A percentile compares a stretch with the other conserved stretches of the same genome.
Conservation (phyloP, 1,140 invertebrate genomes). For the Ylistrum balloti region DNA sequence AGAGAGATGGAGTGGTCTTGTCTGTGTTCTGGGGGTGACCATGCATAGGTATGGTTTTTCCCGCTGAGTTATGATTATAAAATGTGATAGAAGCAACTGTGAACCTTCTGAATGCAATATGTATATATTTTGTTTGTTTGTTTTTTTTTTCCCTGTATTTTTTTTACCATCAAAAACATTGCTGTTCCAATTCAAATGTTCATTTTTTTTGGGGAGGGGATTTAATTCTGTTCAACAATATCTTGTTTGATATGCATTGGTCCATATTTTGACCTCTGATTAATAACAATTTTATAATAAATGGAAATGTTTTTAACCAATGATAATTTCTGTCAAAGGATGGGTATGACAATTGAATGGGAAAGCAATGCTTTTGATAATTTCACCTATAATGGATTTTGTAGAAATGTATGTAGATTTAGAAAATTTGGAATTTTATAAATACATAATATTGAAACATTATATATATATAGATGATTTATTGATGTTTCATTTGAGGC, state of each 20-base stretch:
- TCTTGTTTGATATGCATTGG: not conserved
- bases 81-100: slow-evolving; percentile 38
- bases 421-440: not conserved
- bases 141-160: too few relatives aligned
- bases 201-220: not conserved
- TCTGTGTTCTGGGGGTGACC: not conserved
- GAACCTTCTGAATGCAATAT: slow-evolving; percentile 38
- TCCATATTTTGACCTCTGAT: not conserved
- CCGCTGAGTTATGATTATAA: not conserved
- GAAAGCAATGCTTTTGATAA: slow-evolving; percentile 33
- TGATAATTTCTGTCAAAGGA: not conserved
- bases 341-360: not conserved
- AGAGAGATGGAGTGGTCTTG: not conserved
- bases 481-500: slow-evolving; percentile 15
- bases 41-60: not conserved
- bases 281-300: not conserved
- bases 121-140: too few relatives aligned
- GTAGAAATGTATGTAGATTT: not conserved
- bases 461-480: slow-evolving; percentile 12
- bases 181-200: not conserved
- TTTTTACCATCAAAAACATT: not conserved
- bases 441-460: slow-evolving; percentile 9
- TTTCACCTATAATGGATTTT: not conserved
- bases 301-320: not conserved
- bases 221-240: not conserved